A percentile compares a stretch with the other conserved stretches of the same genome.
Conservation (phyloP, 2,888 invertebrate species). For the Hofmannophila pseudospretella region DNA sequence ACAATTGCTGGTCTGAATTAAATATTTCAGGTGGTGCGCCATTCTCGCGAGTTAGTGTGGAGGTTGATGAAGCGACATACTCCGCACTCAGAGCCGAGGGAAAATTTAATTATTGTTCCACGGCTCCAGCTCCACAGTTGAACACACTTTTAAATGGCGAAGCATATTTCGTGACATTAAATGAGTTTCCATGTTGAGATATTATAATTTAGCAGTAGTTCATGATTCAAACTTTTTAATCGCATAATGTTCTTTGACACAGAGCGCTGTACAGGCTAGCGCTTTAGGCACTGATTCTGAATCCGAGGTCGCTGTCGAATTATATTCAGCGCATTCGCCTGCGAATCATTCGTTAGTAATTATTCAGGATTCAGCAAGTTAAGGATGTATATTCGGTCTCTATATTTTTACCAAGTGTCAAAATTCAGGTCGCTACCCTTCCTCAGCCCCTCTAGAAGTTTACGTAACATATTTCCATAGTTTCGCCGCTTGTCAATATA, state of each 20-base stretch:
- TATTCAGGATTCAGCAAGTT: too few relatives aligned
- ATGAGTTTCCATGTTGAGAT: slow-evolving; percentile 57
- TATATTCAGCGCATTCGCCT: too few relatives aligned
- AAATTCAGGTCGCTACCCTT: too few relatives aligned
- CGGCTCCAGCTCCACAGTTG: slow-evolving; percentile 52
- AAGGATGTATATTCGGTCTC: too few relatives aligned
- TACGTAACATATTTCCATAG: too few relatives aligned
- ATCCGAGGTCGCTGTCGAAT: too few relatives aligned
- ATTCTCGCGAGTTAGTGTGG: slow-evolving; percentile 53
- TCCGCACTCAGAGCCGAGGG: slow-evolving; percentile 55
- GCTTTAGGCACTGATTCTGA: too few relatives aligned
- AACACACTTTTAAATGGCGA: slow-evolving; percentile 65
- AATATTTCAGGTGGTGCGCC: slow-evolving; percentile 66
- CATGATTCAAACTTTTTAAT: slow-evolving; percentile 7
- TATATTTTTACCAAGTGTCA: too few relatives aligned
- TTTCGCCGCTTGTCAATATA: too few relatives aligned
- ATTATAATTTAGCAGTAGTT: slow-evolving; percentile 40
- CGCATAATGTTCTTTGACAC: background rate
- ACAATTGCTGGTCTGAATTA: slow-evolving; percentile 57
- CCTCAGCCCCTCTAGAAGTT: too few relatives aligned
- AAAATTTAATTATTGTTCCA: slow-evolving; percentile 73
- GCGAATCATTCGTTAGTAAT: too few relatives aligned
- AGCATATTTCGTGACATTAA: slow-evolving; percentile 60
- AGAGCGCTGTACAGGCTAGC: too few relatives aligned
- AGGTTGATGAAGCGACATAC: slow-evolving; percentile 67